A percentile compares a stretch with the other conserved stretches of the same genome.
Conservation (phyloP, 2,888 invertebrate species). For the Furcula furcula region DNA sequence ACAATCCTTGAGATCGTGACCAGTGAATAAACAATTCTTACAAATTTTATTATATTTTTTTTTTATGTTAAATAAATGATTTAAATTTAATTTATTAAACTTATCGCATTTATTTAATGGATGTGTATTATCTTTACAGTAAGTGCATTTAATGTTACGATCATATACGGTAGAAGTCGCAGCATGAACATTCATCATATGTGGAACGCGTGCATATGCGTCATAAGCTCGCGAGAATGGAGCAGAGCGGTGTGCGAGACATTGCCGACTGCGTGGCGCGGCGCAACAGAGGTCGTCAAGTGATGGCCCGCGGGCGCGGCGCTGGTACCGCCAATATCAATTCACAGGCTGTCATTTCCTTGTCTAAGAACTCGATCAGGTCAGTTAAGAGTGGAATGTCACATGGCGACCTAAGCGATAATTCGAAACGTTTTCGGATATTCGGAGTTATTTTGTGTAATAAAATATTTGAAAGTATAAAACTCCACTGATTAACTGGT, state of each 20-base stretch:
- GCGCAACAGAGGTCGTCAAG: neutral
- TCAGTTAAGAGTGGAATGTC: neutral
- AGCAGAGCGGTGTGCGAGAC: neutral
- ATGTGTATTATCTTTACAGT: constrained; percentile 4
- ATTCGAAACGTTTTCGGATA: constrained; percentile 2
- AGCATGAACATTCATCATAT: constrained; percentile 4
- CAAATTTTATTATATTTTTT: constrained; percentile 8
- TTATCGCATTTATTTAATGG: constrained; percentile 2
- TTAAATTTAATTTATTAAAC: constrained; percentile 4
- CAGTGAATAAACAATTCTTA: constrained; percentile 3
- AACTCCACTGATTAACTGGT: constrained; percentile 5
- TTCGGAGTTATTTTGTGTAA: constrained; percentile 3
- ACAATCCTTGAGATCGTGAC: constrained; percentile 4
- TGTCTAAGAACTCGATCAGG: neutral
- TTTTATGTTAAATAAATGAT: no score
- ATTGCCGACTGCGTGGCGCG: neutral
- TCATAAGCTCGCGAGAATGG: neutral
- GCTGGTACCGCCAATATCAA: neutral
- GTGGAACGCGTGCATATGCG: neutral
- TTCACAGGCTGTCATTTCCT: neutral
- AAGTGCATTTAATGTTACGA: constrained; percentile 2
- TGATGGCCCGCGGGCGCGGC: neutral
- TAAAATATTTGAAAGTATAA: constrained; percentile 2
- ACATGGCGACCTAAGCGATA: neutral
- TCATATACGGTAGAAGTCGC: constrained; percentile 1